Base-by-base conservation (phyloP, 2,113 vertebrate genomes). In the Orientallactaga bullata region DNA sequence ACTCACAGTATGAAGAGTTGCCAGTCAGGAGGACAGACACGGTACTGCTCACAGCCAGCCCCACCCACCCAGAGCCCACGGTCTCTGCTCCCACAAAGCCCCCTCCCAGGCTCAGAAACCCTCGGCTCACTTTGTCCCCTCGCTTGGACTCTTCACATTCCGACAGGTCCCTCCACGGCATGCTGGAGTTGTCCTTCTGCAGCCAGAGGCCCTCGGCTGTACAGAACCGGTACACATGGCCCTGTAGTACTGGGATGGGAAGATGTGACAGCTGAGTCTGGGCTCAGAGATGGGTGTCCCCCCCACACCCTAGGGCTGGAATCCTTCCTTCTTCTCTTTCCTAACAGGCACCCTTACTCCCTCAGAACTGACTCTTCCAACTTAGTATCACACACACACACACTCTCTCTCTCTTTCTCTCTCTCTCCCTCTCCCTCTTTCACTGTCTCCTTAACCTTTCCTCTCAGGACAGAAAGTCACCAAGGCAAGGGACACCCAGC, bases 121-220 rank as follows among this genome's bases (percentile, higher is more conserved):
- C 9, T 8, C 63, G 18, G 83, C 97, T 96, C 92, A 97, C 97
- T 51, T 86, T 95, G 20, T 96, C 87, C 39, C 95, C 96, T n/a
- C 42, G 84, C 85, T 95, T 96, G 91, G 96, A 94, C 58, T 96
- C 95, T 85, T 98, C 98, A 0, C 98, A 99, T 69, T 98, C 98
- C 0, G 98, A 98, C 85, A 98, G 94, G 96, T 99, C 98, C 85
- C 98, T 98, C 98, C 98, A 99, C 42, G 98, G 98, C 37, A 96
- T 32, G 37, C 97, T 98, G 0, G 98, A 98, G 86, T 98, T 98
- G 89, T 98, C 98, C 92, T 97, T 97, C 51, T 97, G 94, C 60
- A 98, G 95, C 98, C 98, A 99, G 0, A 97, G 98, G 24, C 98
- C 98, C 2, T 99, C 98, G 0, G 13, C 47, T 0, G 98, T 98